Base-by-base conservation (phyloP, 2,113 vertebrate genomes). In the Callithrix jacchus region DNA sequence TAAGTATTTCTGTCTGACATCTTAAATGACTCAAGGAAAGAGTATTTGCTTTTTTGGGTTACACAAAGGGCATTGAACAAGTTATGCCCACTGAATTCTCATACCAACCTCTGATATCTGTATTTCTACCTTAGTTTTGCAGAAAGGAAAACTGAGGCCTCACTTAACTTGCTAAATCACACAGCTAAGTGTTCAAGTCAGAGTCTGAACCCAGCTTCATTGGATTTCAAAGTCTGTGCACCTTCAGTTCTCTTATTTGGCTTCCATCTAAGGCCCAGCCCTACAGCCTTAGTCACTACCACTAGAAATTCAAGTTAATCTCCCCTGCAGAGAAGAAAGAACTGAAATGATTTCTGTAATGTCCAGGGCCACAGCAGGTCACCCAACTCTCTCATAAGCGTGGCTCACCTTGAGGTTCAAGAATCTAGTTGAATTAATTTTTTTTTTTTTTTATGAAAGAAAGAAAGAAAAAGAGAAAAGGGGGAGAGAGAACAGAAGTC, bases 381-480 rank as follows among this genome's bases (percentile, higher is more conserved):
- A 81, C 37, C 23, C 21, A 17, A 27, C 20, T 68, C 73, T 77
- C 40, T 74, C 73, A n/a, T 68, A 66, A 64, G 37, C 61, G 35
- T 74, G 70, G 40, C 17, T 96, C 49, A 92, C 71, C 79, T 95
- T 95, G 91, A 94, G n/a, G 20, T 37, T 91, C 87, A 25, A 20
- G n/a, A 83, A 71, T 95, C 93, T 91, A 42, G 37, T 74, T 82
- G 91, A 95, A 92, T 97, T 92, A 42, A 42, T 42, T 42, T 42
- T 42, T 42, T 42, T 42, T 42, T 42, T 42, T 42, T 42, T 42
- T 42, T 42, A 42, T 42, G 42, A 42, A 42, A 42, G 42, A 42
- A 42, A 42, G 42, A 42, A 42, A 42, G 42, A 42, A 42, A 42
- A 42, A 42, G 42, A 42, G 42, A 42, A 42, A 42, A 42, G 42